Evolutionary conservation across 1,140 invertebrate genomes (phyloP).

Genomic region (Tetramorium alpestre): DNA sequence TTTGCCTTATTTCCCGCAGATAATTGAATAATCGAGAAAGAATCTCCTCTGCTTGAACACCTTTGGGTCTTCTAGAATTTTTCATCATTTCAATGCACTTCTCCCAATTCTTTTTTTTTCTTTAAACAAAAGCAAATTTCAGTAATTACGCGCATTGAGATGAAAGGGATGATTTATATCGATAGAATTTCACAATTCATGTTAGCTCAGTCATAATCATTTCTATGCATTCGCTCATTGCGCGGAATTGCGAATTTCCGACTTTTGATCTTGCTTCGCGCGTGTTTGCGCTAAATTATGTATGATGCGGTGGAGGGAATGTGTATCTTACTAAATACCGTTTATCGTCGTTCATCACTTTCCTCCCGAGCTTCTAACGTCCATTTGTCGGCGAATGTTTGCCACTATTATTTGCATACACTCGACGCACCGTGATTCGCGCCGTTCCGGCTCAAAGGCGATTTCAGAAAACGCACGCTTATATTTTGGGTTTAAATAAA

Average conservation of each 20-base stretch:
- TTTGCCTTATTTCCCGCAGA: not conserved
- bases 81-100: not conserved
- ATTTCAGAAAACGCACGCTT: not conserved
- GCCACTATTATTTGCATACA: conserved; percentile 23
- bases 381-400: conserved; percentile 26
- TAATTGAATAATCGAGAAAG: conserved; percentile 9
- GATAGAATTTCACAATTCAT: conserved; percentile 34
- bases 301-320: not conserved
- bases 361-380: not conserved
- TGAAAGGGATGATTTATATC: conserved; percentile 50
- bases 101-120: not conserved
- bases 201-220: conserved; percentile 10
- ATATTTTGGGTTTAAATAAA: not conserved
- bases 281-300: conserved; percentile 48
- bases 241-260: conserved; percentile 6
- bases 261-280: conserved; percentile 34
- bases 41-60: not conserved
- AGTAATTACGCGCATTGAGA: not conserved
- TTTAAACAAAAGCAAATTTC: not conserved
- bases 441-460: not conserved
- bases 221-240: not conserved
- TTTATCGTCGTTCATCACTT: conserved; percentile 14
- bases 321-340: conserved; percentile 20
- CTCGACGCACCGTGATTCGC: not conserved
- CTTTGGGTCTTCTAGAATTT: not conserved